Percentiles rank a stretch among this genome's conserved stretches.
Evolutionary conservation across 2,888 invertebrate genomes (phyloP).

Genomic region (Leptodirus hochenwartii): DNA sequence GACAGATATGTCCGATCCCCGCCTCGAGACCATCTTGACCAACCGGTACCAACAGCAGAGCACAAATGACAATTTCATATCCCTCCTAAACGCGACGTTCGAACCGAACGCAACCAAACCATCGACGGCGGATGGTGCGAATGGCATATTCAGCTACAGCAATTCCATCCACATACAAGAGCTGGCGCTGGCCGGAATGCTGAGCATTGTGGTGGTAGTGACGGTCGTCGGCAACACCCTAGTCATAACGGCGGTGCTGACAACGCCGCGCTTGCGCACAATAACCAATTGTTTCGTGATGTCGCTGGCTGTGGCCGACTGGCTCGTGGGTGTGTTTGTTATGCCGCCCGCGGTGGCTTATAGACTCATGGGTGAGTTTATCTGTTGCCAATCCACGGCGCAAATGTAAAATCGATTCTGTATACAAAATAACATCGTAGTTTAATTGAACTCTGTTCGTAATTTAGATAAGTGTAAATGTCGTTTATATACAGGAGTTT

Average conservation of each 20-base stretch:
- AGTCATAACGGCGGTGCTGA: conserved; percentile 77
- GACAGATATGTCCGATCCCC: too few species aligned
- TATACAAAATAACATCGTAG: too few species aligned
- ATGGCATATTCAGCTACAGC: too few species aligned
- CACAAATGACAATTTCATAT: too few species aligned
- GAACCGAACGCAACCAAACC: neutral
- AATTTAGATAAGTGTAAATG: conserved; percentile 1
- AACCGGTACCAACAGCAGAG: too few species aligned
- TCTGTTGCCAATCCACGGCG: too few species aligned
- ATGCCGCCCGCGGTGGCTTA: conserved; percentile 91
- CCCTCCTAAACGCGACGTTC: too few species aligned
- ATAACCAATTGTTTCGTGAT: conserved; percentile 94
- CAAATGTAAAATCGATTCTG: conserved; percentile 7
- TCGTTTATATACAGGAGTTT: conserved; percentile 38
- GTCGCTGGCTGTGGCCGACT: conserved; percentile 83
- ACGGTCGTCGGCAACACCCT: conserved; percentile 75
- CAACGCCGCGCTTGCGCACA: conserved; percentile 69
- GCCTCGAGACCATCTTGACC: too few species aligned
- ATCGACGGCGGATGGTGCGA: conserved; percentile 5
- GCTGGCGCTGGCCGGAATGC: conserved; percentile 26
- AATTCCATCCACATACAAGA: conserved; percentile 26
- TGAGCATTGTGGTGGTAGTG: conserved; percentile 49
- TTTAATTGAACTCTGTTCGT: too few species aligned
- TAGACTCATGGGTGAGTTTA: conserved; percentile 56
- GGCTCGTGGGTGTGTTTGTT: conserved; percentile 82